Percentiles rank a stretch among this genome's conserved stretches.
Conservation (phyloP, 2,113 vertebrate species). For the Zapus hudsonius region DNA sequence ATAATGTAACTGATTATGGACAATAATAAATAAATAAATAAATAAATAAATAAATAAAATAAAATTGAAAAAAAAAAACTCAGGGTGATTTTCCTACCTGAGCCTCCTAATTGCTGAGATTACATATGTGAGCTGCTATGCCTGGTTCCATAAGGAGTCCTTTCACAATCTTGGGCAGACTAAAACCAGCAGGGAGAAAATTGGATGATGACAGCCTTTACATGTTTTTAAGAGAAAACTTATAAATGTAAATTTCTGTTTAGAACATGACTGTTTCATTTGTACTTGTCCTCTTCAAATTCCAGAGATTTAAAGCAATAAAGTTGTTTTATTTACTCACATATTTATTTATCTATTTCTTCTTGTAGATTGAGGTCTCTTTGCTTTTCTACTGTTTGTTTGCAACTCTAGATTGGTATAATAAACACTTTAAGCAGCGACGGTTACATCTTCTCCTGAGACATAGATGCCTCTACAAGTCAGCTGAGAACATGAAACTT, state of each 20-base stretch:
- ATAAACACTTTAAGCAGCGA: not conserved
- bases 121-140: too few species aligned
- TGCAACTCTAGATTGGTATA: not conserved
- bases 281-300: not conserved
- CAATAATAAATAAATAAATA: too few species aligned
- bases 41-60: too few species aligned
- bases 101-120: too few species aligned
- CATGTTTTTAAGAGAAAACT: slow-evolving; percentile 5
- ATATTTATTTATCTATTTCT: too few species aligned
- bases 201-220: not conserved
- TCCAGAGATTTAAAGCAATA: not conserved
- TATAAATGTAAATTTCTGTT: not conserved
- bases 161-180: not conserved
- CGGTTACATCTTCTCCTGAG: not conserved
- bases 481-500: not conserved
- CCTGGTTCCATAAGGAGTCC: too few species aligned
- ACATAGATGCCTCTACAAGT: not conserved
- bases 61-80: too few species aligned
- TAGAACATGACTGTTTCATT: not conserved
- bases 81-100: too few species aligned
- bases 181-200: not conserved
- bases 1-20: too few species aligned
- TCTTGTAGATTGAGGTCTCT: not conserved
- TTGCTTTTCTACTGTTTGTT: not conserved
- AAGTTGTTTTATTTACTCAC: not conserved